These are phyloP conservation scores for Leiothrix lutea DNA, from an alignment of 2,113 vertebrate genomes.

Conservation along the genomic window DNA sequence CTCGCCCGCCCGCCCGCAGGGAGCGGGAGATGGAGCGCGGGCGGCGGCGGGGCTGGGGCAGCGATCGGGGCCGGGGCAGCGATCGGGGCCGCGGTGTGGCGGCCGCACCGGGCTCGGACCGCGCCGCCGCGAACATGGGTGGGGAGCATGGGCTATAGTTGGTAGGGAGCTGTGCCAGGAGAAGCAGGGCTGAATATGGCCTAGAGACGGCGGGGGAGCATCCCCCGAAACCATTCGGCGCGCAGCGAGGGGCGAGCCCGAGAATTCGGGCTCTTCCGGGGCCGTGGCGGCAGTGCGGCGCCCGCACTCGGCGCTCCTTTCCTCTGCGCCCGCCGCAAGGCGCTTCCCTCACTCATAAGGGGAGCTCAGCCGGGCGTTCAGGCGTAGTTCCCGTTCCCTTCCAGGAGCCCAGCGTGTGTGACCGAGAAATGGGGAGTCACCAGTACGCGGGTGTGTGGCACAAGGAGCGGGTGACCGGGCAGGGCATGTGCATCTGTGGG, in stretches of 20 bases:
- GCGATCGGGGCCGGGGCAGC: too few species aligned
- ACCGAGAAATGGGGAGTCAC: neutral
- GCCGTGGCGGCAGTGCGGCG: neutral
- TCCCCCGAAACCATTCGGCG: neutral
- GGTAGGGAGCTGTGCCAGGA: neutral
- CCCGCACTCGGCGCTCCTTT: neutral
- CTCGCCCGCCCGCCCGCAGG: neutral
- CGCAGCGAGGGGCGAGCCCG: neutral
- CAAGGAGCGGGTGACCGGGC: neutral
- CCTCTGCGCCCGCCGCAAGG: neutral
- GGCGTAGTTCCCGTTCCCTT: too few species aligned
- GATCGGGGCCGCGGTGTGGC: neutral
- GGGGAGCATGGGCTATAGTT: neutral
- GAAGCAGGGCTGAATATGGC: neutral
- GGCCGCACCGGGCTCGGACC: too few species aligned
- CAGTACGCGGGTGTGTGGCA: neutral
- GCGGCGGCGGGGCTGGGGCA: neutral
- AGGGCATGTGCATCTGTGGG: neutral
- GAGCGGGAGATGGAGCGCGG: neutral
- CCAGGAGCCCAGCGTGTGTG: neutral
- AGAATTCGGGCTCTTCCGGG: too few species aligned
- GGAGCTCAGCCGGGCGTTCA: neutral
- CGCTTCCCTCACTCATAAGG: neutral
- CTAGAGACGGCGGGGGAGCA: neutral
- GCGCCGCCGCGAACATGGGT: fast-evolving